Percentiles rank a stretch among this genome's conserved stretches.
Conservation (phyloP, 2,888 invertebrate species). For the Synanthedon tipuliformis region DNA sequence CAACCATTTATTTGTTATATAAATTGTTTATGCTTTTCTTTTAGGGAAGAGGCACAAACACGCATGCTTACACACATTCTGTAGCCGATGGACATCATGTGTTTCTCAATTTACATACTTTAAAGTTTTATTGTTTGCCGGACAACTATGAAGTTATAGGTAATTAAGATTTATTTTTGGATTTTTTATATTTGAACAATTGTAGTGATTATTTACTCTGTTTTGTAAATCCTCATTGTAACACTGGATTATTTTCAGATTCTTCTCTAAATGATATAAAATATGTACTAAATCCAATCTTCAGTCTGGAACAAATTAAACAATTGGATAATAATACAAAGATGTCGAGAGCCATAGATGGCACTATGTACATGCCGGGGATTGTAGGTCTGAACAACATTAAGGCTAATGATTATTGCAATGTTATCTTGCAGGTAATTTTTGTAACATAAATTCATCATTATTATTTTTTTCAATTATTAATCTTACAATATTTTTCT, state of each 20-base stretch:
- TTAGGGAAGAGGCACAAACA: constrained; percentile 95
- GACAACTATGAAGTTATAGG: constrained; percentile 99
- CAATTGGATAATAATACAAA: constrained; percentile 84
- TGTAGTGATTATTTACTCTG: neutral
- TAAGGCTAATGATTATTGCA: constrained; percentile 99
- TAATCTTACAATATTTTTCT: too few relatives aligned
- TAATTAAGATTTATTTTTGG: constrained; percentile 36
- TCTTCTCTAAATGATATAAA: constrained; percentile 98
- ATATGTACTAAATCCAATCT: constrained; percentile 98
- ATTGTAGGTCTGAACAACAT: constrained; percentile 99
- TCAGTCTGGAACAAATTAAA: constrained; percentile 84
- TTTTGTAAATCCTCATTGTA: neutral
- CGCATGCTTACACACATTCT: constrained; percentile 99
- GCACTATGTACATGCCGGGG: constrained; percentile 95
- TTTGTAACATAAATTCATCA: too few relatives aligned
- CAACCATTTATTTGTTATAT: too few relatives aligned
- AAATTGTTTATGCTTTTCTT: constrained; percentile 6
- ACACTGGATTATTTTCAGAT: constrained; percentile 64
- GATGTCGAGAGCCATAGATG: constrained; percentile 94
- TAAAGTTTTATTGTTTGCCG: constrained; percentile 98
- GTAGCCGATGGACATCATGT: constrained; percentile 98
- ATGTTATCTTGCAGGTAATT: constrained; percentile 92
- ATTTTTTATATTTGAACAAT: too few relatives aligned
- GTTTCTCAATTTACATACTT: constrained; percentile 93
- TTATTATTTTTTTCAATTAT: too few relatives aligned